phyloP scores from a whole-genome alignment of 2,888 invertebrate genomes.

The Galerucella calmariensis region DNA sequence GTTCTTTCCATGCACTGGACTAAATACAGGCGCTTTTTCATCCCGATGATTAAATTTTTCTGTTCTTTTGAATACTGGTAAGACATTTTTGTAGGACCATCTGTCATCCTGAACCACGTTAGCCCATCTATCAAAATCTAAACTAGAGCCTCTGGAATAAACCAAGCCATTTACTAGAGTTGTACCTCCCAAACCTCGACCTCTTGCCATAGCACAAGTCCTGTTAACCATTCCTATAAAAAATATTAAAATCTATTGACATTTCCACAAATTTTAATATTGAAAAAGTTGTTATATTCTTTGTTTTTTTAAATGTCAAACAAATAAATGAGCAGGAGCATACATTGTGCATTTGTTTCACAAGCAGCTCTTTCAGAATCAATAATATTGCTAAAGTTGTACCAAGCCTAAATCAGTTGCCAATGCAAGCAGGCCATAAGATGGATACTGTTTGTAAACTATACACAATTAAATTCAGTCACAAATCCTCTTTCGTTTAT shows the following conservation, averaged over 20 bases:
- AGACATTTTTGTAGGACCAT: conserved; percentile 70
- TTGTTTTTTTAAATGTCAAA: no score
- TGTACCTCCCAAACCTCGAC: conserved; percentile 67
- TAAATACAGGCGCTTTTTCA: conserved; percentile 25
- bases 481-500: no score
- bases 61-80: conserved; percentile 61
- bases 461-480: no score
- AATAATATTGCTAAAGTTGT: no score
- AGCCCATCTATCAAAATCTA: conserved; percentile 67
- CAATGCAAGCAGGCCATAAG: no score
- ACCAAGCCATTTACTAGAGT: conserved; percentile 67
- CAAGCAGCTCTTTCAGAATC: no score
- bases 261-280: no score
- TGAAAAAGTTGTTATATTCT: no score
- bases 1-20: conserved; percentile 29
- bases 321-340: no score
- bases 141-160: conserved; percentile 65
- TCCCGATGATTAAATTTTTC: conserved; percentile 37
- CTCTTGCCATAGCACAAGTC: conserved; percentile 62
- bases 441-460: no score
- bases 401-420: no score
- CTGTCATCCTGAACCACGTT: conserved; percentile 52
- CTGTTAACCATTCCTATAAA: conserved; percentile 44
- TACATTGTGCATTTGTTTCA: no score
- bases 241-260: conserved; percentile 32